Base-by-base conservation (phyloP, 2,888 invertebrate species). In the Melieria picta region DNA sequence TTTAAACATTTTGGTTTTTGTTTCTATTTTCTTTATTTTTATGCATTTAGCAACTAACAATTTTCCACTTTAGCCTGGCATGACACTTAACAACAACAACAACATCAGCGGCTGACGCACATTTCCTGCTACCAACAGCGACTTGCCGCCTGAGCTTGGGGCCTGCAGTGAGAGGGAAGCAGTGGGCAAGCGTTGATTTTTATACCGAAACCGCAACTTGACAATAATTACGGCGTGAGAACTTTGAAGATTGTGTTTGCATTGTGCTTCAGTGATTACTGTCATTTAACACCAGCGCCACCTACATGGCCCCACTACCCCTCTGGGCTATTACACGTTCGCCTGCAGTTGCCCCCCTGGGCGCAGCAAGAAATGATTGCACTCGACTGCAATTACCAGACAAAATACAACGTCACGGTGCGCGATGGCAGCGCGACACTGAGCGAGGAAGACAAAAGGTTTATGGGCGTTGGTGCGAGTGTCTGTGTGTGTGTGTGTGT, bases 161-260 rank as follows among this genome's bases (percentile, higher is more conserved):
- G 2, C 30, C 1, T 30, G 30, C 30, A 30, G 30, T 30, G 30
- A 2, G 30, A 30, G 30, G 30, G 30, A 30, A 30, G 3, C 30
- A 30, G 30, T 30, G 30, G 30, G 30, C 30, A 30, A 30, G 30
- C 30, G 30, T 30, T 30, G 30, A 30, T 30, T 30, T 30, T 30
- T 30, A 30, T 30, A 30, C 30, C 52, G 13, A 52, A 52, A 52
- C 52, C 52, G 13, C 52, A 52, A 52, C 52, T 52, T 52, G 11
- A 52, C 52, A 13, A 52, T 52, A 52, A 52, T 52, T 52, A 52
- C 52, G 52, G 52, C 52, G 52, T 52, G 52, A 52, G 52, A 52
- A 52, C 52, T 52, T 52, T 52, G 52, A 52, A 52, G 52, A 52
- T 52, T 52, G 52, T 52, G 52, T 52, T 52, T 52, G 52, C 52